A percentile compares a stretch with the other conserved stretches of the same genome.
Evolutionary conservation across 2,888 invertebrate species (phyloP).

Genomic region (Epinotia ramella): DNA sequence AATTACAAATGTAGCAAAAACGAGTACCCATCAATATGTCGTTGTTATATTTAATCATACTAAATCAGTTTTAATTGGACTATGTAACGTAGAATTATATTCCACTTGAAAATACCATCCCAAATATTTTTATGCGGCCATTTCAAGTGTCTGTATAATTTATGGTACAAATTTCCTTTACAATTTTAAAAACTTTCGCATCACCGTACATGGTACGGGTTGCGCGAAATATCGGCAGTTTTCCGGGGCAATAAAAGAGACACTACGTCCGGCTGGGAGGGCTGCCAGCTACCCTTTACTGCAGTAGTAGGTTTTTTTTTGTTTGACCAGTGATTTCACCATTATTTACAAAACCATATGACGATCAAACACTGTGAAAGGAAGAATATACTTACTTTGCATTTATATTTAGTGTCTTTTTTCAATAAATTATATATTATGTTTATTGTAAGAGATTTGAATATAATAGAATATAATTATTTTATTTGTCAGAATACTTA

Average conservation of each 20-base stretch:
- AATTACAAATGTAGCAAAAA: too few species aligned
- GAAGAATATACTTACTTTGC: too few species aligned
- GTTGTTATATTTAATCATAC: not conserved
- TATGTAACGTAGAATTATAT: not conserved
- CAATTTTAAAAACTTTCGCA: constrained; percentile 30
- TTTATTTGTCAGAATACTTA: too few species aligned
- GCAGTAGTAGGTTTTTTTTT: constrained; percentile 39
- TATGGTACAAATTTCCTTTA: constrained; percentile 10
- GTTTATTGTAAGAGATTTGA: too few species aligned
- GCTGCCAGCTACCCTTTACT: constrained; percentile 71
- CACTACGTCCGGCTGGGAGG: constrained; percentile 76
- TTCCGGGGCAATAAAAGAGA: constrained; percentile 79
- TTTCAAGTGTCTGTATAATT: constrained; percentile 22
- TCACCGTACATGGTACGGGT: constrained; percentile 44
- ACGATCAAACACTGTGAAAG: not conserved
- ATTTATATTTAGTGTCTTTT: not conserved
- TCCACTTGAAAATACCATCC: not conserved
- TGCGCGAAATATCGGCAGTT: constrained; percentile 72
- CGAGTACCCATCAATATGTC: too few species aligned
- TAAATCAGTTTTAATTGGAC: not conserved
- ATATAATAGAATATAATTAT: too few species aligned
- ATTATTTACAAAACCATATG: not conserved
- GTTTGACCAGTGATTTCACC: not conserved
- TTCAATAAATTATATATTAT: too few species aligned
- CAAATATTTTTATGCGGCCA: not conserved